Percentiles rank a stretch among this genome's conserved stretches.
phyloP scores from a whole-genome alignment of 1,140 invertebrate genomes.

The Papilio glaucus region DNA sequence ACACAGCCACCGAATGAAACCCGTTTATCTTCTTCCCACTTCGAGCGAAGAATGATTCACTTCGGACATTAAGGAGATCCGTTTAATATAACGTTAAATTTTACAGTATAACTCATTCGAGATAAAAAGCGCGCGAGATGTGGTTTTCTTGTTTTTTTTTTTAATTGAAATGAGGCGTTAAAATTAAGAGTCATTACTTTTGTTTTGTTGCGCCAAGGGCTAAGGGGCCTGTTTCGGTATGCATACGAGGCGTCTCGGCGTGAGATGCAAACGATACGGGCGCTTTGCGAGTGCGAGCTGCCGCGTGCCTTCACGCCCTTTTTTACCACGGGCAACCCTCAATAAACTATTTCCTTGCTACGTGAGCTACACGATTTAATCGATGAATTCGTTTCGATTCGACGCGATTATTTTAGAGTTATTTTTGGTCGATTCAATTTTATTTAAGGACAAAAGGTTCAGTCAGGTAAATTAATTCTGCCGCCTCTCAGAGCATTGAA shows the following conservation, averaged over 20 bases:
- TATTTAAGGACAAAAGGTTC: background rate
- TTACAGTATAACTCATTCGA: slow-evolving; percentile 29
- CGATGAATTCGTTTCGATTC: slow-evolving; percentile 15
- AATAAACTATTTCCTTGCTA: slow-evolving; percentile 51
- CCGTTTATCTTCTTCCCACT: slow-evolving; percentile 34
- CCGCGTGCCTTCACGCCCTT: slow-evolving; percentile 68
- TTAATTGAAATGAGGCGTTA: slow-evolving; percentile 40
- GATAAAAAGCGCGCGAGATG: slow-evolving; percentile 27
- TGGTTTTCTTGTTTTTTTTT: slow-evolving; percentile 37
- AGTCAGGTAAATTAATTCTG: too few relatives aligned
- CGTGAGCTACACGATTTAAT: slow-evolving; percentile 34
- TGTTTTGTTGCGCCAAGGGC: slow-evolving; percentile 50
- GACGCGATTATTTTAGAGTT: background rate
- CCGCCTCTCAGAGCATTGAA: too few relatives aligned
- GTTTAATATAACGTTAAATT: slow-evolving; percentile 33
- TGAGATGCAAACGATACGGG: slow-evolving; percentile 65
- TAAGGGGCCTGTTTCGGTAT: slow-evolving; percentile 63
- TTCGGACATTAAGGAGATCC: slow-evolving; percentile 20
- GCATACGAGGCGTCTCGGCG: slow-evolving; percentile 57
- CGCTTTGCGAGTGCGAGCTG: slow-evolving; percentile 52
- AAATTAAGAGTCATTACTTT: slow-evolving; percentile 49
- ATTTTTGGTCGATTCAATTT: background rate
- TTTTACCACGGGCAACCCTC: slow-evolving; percentile 51
- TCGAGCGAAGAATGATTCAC: slow-evolving; percentile 25
- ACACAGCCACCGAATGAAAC: slow-evolving; percentile 39